Percentiles rank a stretch among this genome's conserved stretches.
Evolutionary conservation across 37 sponge, comb jelly and placozoan genomes (phyloP).

Genomic region (Geodia barretti): DNA sequence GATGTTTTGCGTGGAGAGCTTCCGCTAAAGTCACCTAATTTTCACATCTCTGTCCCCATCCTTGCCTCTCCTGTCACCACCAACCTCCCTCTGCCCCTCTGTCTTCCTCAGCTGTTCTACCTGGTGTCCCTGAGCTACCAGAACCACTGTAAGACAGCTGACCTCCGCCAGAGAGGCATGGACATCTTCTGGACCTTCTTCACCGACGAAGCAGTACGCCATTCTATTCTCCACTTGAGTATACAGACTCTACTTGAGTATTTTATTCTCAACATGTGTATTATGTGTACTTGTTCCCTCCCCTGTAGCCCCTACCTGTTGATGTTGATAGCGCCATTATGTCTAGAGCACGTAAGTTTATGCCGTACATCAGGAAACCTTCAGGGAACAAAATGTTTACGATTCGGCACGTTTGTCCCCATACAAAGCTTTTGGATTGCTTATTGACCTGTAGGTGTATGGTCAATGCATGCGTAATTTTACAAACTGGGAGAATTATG

Average conservation of each 20-base stretch:
- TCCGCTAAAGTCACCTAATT: too few species aligned
- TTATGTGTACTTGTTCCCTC: neutral
- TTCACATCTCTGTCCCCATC: too few species aligned
- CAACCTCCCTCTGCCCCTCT: neutral
- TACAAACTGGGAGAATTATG: too few species aligned
- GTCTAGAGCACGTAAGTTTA: neutral
- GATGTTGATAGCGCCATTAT: neutral
- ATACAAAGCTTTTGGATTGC: too few species aligned
- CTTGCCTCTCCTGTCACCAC: too few species aligned
- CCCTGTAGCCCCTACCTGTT: conserved; percentile 32
- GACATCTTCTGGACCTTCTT: conserved; percentile 78
- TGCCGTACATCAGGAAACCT: too few species aligned
- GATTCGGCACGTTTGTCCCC: too few species aligned
- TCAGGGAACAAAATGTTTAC: too few species aligned
- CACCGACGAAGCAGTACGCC: conserved; percentile 12
- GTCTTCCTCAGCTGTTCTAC: conserved; percentile 55
- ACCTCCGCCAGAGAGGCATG: conserved; percentile 58
- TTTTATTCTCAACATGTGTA: neutral
- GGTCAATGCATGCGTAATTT: too few species aligned
- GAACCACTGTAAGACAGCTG: conserved; percentile 20
- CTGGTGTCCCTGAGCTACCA: conserved; percentile 72
- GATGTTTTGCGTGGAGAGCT: too few species aligned
- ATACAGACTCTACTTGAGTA: conserved; percentile 4
- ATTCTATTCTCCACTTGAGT: neutral
- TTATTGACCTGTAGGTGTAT: too few species aligned